A percentile compares a stretch with the other conserved stretches of the same genome.
Conservation (phyloP, 2,113 vertebrate species). For the Amblyornis subalaris region DNA sequence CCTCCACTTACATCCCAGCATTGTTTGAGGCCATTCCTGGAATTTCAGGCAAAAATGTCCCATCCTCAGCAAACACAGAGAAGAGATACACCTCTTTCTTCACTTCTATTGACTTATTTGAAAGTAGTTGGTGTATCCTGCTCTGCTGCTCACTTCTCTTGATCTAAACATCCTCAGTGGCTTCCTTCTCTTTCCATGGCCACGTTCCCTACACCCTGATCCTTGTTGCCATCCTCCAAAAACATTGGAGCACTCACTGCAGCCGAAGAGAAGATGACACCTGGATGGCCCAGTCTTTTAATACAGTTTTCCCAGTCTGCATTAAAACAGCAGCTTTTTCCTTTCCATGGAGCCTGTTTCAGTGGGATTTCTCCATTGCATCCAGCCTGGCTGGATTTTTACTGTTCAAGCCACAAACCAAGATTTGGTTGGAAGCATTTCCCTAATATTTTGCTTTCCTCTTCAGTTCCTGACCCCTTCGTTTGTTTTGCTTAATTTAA, state of each 20-base stretch:
- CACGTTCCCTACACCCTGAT: not conserved
- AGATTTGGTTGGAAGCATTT: not conserved
- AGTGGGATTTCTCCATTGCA: not conserved
- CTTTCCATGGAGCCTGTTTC: not conserved
- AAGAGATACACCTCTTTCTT: not conserved
- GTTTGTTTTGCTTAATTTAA: not conserved
- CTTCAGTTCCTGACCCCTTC: not conserved
- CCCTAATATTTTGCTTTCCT: not conserved
- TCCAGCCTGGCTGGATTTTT: not conserved
- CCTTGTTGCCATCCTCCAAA: not conserved
- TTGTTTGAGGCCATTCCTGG: not conserved
- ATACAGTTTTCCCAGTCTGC: not conserved
- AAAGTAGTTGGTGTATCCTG: not conserved
- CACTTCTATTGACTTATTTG: not conserved
- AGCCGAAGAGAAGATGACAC: not conserved
- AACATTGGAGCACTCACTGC: not conserved
- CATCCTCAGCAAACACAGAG: not conserved
- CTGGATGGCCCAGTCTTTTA: not conserved
- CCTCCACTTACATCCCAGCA: not conserved
- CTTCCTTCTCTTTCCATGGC: not conserved
- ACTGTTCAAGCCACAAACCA: not conserved
- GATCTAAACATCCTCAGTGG: not conserved
- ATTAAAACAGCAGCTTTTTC: not conserved
- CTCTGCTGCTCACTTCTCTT: not conserved
- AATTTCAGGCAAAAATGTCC: not conserved